Base-by-base conservation (phyloP, 1,140 invertebrate genomes). In the Samia ricini region DNA sequence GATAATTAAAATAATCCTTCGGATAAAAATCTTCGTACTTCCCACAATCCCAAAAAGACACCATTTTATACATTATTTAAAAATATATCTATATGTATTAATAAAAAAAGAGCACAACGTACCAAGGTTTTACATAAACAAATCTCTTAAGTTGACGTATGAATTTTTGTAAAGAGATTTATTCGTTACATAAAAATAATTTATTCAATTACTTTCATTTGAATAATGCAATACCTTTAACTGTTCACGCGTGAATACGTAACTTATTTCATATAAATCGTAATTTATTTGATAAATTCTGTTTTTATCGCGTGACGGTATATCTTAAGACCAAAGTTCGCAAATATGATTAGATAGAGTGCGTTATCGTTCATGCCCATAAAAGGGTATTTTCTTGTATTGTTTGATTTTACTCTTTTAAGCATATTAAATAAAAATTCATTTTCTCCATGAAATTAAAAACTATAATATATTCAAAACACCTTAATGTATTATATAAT, bases 261-360 rank as follows among this genome's bases (percentile, higher is more conserved):
- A 24, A 24, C 18, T n/a, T 23, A 15, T 23, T 23, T 55, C 12
- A 42, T 15, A 42, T 12, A 42, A 42, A 42, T 42, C 12, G 33
- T 42, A 42, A 42, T 42, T 42, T 42, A 42, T 42, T 42, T 42
- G 33, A 42, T 42, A 42, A 42, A 12, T 15, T 15, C 12, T 15
- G 15, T 3, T 42, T 42, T 42, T 42, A 42, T 42, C 33, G 33
- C 10, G 10, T 15, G 15, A 42, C 56, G 29, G 22, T 26, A 24
- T 64, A 64, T 64, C 63, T 29, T 59, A 29, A 51, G 63, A 64
- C 21, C 63, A 64, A 64, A 64, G 63, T 60, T 64, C 63, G 36
- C 24, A 19, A n/a, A 42, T 12, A 21, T 29, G 63, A 64, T 64
- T 60, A 64, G 63, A 64, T 64, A 60, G 23, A 22, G 19, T 8